These are phyloP conservation scores for Rotaria sp. DNA, from an alignment of 2,888 invertebrate species.

Conservation along the genomic window DNA sequence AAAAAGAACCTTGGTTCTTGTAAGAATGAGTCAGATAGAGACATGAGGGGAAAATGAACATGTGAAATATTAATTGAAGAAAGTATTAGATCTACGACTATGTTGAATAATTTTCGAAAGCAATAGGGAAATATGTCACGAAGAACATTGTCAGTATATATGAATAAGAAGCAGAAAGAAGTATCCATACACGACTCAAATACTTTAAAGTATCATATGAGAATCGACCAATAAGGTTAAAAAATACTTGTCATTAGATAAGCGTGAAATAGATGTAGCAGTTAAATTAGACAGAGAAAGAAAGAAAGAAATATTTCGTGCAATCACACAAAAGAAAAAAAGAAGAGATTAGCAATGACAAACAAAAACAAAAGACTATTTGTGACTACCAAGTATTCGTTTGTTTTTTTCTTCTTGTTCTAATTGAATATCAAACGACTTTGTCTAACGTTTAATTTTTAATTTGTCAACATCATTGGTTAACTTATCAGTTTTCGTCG, in stretches of 20 bases:
- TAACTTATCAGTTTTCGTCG: background rate
- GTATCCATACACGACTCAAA: background rate
- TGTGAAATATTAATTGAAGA: conserved; percentile 6
- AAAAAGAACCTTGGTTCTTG: background rate
- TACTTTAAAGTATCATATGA: background rate
- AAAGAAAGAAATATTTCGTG: background rate
- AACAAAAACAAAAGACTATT: background rate
- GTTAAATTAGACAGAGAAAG: background rate
- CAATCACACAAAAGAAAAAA: background rate
- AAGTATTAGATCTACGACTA: background rate
- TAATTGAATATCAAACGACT: background rate
- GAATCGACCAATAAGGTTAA: conserved; percentile 6
- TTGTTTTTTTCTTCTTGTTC: background rate
- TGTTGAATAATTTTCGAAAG: conserved; percentile 6
- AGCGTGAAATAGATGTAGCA: background rate
- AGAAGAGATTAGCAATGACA: background rate
- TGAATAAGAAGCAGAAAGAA: background rate
- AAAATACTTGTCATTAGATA: background rate
- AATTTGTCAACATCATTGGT: background rate
- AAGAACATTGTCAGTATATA: conserved; percentile 6
- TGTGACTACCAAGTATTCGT: background rate
- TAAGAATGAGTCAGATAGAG: too few relatives aligned
- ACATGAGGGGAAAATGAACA: background rate
- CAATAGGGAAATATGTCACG: background rate
- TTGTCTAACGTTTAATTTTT: background rate